These are phyloP conservation scores for Tryphoninae sp. DNA, from an alignment of 2,888 invertebrate species.

Conservation along the genomic window DNA sequence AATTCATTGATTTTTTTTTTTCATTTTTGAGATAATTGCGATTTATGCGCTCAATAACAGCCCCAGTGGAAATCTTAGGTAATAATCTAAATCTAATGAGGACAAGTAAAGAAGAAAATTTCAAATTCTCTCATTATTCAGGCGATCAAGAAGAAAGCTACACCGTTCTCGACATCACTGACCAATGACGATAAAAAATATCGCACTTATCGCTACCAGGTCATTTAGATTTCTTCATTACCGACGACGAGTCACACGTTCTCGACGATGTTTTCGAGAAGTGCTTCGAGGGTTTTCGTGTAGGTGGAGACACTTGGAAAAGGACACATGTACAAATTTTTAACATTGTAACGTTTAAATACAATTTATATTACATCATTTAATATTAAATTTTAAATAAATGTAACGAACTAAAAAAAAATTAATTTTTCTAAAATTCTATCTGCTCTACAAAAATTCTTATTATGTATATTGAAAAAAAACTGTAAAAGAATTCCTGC, in stretches of 20 bases:
- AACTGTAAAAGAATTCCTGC: neutral
- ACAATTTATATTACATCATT: neutral
- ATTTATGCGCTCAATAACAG: no score
- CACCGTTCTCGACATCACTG: neutral
- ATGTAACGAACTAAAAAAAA: neutral
- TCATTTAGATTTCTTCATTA: neutral
- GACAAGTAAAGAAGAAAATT: no score
- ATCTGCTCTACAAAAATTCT: neutral
- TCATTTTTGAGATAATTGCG: neutral
- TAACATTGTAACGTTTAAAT: neutral
- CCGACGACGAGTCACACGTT: neutral
- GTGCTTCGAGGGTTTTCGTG: neutral
- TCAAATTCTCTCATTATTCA: neutral
- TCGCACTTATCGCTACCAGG: neutral
- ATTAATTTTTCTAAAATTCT: neutral
- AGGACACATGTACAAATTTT: neutral
- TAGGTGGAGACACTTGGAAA: constrained; percentile 24
- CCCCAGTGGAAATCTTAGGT: neutral
- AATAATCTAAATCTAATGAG: neutral
- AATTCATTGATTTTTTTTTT: neutral
- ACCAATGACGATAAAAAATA: neutral
- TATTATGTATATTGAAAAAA: neutral
- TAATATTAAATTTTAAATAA: neutral
- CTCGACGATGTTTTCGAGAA: neutral
- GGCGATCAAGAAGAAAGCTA: neutral